Evolutionary conservation across 2,113 vertebrate species (phyloP).

Genomic region (Microcebus griseorufus): DNA sequence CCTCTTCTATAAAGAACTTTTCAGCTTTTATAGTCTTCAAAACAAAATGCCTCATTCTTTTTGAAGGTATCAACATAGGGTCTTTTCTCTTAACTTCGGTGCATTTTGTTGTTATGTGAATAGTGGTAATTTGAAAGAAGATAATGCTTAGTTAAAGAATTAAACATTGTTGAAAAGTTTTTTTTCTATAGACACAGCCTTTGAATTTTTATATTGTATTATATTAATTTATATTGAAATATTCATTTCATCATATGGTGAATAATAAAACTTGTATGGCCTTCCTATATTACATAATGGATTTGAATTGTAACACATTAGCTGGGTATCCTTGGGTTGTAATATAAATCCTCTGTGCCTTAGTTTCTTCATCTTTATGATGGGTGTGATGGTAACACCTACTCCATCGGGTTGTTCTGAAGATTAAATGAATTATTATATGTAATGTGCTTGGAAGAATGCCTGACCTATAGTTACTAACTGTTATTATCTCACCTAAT

Average conservation of each 20-base stretch:
- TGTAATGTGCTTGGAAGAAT: not conserved
- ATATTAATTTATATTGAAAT: not conserved
- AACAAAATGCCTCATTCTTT: not conserved
- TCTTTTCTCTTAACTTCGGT: not conserved
- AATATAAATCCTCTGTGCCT: not conserved
- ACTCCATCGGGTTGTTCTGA: not conserved
- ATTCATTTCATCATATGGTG: not conserved
- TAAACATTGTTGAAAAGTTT: not conserved
- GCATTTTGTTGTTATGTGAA: not conserved
- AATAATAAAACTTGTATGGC: not conserved
- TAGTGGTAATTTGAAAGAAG: constrained; percentile 17
- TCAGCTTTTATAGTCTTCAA: not conserved
- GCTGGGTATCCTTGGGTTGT: not conserved
- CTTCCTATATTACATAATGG: not conserved
- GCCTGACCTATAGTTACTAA: not conserved
- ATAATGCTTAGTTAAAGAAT: constrained; percentile 16
- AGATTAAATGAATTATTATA: not conserved
- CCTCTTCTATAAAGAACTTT: not conserved
- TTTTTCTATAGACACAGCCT: not conserved
- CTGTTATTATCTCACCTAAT: not conserved
- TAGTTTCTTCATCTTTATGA: not conserved
- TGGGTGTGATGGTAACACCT: not conserved
- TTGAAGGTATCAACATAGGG: not conserved
- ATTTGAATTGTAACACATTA: not conserved
- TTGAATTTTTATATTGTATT: not conserved